Conservation (phyloP, 2,113 vertebrate species). For the Otis tarda region DNA sequence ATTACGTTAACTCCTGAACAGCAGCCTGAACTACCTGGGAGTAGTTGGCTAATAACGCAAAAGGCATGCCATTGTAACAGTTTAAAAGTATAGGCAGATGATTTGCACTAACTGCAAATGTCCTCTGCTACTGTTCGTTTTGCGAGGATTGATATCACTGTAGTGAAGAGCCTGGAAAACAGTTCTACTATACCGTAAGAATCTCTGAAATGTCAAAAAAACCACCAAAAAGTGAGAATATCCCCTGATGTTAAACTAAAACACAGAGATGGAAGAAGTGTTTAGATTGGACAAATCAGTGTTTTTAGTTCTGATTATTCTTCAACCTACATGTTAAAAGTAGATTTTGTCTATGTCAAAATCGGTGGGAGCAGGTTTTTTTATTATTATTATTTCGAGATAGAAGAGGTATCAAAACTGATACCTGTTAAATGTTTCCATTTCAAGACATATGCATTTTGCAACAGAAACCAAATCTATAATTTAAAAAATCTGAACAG, state of each 20-base stretch:
- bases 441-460: background rate
- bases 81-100: background rate
- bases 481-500: background rate
- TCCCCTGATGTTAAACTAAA: background rate
- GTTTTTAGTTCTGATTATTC: background rate
- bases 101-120: background rate
- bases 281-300: background rate
- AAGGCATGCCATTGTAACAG: accelerated
- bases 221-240: background rate
- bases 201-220: background rate
- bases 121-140: background rate
- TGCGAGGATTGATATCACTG: background rate
- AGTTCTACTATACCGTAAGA: background rate
- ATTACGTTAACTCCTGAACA: background rate
- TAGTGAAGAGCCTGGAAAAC: background rate
- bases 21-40: background rate
- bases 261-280: background rate
- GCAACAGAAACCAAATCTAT: background rate
- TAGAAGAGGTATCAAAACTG: background rate
- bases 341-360: background rate
- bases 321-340: background rate
- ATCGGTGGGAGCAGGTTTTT: accelerated
- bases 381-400: background rate
- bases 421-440: background rate
- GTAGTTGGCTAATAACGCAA: background rate